Conservation (phyloP, 2,888 invertebrate genomes). For the Agrochola macilenta region DNA sequence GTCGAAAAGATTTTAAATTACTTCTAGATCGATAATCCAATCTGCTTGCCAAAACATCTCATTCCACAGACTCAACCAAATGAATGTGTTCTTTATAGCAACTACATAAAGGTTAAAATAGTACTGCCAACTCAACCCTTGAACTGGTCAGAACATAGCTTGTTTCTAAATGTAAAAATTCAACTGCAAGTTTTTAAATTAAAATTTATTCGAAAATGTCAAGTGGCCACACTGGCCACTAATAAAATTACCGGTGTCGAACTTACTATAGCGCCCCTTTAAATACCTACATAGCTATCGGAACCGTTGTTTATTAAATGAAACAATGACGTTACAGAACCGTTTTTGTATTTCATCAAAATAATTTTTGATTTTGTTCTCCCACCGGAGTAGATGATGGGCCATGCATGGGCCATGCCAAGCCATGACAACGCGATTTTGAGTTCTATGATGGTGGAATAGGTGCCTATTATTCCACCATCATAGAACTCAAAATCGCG, state of each 20-base stretch:
- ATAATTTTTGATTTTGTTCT: neutral
- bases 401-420: neutral
- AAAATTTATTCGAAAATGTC: slow-evolving; percentile 42
- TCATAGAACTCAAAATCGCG: too few species aligned
- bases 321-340: slow-evolving; percentile 4
- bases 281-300: neutral
- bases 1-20: slow-evolving; percentile 20
- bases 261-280: neutral
- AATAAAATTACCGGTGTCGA: slow-evolving; percentile 6
- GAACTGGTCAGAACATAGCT: slow-evolving; percentile 9
- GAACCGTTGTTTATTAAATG: neutral
- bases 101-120: neutral
- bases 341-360: neutral
- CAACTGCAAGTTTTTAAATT: slow-evolving; percentile 19
- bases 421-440: slow-evolving; percentile 3
- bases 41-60: slow-evolving; percentile 22
- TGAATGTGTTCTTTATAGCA: slow-evolving; percentile 24
- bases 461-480: neutral
- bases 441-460: neutral
- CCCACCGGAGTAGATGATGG: neutral
- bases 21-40: slow-evolving; percentile 45
- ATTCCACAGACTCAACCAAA: slow-evolving; percentile 6
- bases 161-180: slow-evolving; percentile 27
- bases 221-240: slow-evolving; percentile 9
- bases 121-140: neutral